Conservation (phyloP, 2,113 vertebrate species). For the Tinamus guttatus region DNA sequence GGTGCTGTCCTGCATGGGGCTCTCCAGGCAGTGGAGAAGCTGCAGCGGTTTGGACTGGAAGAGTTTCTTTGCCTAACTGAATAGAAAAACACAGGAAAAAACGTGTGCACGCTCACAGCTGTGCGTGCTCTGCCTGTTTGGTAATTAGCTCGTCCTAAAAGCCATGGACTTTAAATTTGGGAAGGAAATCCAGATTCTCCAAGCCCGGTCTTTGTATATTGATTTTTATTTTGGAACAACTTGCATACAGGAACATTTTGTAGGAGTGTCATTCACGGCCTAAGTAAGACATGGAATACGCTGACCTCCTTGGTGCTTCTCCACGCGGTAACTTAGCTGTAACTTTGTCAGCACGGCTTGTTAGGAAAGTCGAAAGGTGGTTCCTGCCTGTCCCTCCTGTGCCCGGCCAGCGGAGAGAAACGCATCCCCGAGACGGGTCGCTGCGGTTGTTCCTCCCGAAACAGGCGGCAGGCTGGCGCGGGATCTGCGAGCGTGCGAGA, state of each 20-base stretch:
- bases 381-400: neutral
- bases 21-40: neutral
- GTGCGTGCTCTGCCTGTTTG: neutral
- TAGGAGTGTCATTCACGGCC: neutral
- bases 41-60: neutral
- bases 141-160: neutral
- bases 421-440: neutral
- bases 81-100: neutral
- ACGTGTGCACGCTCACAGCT: neutral
- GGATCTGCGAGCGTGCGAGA: neutral
- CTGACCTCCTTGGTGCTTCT: neutral
- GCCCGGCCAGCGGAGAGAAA: neutral
- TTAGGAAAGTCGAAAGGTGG: neutral
- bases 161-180: neutral
- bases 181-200: neutral
- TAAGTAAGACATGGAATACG: neutral
- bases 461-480: neutral
- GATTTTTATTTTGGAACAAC: neutral
- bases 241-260: neutral
- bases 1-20: fast-evolving
- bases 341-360: neutral
- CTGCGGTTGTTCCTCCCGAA: neutral
- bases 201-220: neutral
- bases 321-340: neutral
- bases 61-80: neutral